Evolutionary conservation across 2,113 vertebrate genomes (phyloP).

Genomic region (Riparia riparia): DNA sequence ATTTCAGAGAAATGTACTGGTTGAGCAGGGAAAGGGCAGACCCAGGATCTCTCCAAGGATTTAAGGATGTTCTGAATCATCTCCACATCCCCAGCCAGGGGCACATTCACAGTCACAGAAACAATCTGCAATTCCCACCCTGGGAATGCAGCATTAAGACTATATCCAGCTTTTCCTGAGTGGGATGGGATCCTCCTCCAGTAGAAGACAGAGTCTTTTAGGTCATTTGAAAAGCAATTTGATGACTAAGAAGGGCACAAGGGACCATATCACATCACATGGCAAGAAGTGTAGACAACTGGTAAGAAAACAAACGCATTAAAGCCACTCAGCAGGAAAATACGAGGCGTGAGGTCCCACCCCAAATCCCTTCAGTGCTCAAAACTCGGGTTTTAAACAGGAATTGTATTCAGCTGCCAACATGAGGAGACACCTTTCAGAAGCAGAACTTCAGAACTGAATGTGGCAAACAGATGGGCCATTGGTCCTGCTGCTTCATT

Average conservation of each 20-base stretch:
- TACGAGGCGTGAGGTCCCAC: not conserved
- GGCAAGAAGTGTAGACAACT: not conserved
- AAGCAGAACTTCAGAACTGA: not conserved
- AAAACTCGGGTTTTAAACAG: not conserved
- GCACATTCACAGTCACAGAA: not conserved
- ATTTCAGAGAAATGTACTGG: not conserved
- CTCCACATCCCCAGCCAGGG: not conserved
- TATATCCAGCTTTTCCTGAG: not conserved
- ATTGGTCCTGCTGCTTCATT: not conserved
- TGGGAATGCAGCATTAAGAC: fast-evolving
- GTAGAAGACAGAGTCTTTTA: not conserved
- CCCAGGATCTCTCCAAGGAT: not conserved
- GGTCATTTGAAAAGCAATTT: not conserved
- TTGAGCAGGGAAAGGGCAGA: not conserved
- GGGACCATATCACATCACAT: not conserved
- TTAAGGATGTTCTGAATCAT: not conserved
- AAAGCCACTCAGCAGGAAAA: not conserved
- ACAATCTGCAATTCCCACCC: not conserved
- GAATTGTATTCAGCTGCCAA: not conserved
- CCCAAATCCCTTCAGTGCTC: not conserved
- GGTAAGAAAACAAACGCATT: not conserved
- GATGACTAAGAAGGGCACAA: not conserved
- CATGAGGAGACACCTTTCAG: not conserved
- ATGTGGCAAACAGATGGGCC: not conserved
- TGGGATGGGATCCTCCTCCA: not conserved